Evolutionary conservation across 1,140 invertebrate species (phyloP).

Genomic region (Drosophila navojoa): DNA sequence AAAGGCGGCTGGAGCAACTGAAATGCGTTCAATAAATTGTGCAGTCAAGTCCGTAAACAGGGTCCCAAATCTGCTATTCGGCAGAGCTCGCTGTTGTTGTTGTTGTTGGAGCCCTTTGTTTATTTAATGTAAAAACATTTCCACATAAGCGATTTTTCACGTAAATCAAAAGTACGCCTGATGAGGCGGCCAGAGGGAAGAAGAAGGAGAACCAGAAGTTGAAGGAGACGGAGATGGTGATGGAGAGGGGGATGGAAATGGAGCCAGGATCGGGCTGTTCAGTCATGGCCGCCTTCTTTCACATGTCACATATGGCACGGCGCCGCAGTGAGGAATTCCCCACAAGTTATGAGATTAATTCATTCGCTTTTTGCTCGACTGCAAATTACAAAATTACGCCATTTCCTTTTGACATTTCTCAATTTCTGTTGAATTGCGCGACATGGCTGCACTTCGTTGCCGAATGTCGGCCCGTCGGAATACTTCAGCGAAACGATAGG

Average conservation of each 20-base stretch:
- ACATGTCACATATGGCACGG: slow-evolving; percentile 36
- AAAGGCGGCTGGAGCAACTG: slow-evolving; percentile 28
- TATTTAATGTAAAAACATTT: slow-evolving; percentile 68
- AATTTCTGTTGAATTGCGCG: slow-evolving; percentile 69
- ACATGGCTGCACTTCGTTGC: slow-evolving; percentile 38
- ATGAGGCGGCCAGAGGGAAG: slow-evolving; percentile 37
- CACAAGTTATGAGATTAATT: slow-evolving; percentile 70
- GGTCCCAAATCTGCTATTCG: slow-evolving; percentile 15
- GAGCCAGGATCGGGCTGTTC: background rate
- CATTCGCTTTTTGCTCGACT: slow-evolving; percentile 77
- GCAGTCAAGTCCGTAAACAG: slow-evolving; percentile 57
- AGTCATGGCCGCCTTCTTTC: background rate
- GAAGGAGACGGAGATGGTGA: background rate
- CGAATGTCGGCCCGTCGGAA: slow-evolving; percentile 23
- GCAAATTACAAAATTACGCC: slow-evolving; percentile 80
- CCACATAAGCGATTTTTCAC: slow-evolving; percentile 79
- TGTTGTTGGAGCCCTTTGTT: slow-evolving; percentile 25
- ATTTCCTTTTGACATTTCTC: slow-evolving; percentile 78
- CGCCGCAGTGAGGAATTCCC: slow-evolving; percentile 3
- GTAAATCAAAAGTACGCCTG: slow-evolving; percentile 73
- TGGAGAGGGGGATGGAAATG: background rate
- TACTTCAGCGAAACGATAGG: slow-evolving; percentile 35
- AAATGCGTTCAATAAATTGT: slow-evolving; percentile 76
- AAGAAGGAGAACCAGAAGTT: background rate
- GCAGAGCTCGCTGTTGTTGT: background rate